Evolutionary conservation across 1,140 invertebrate genomes (phyloP).

Genomic region (Oppia nitens): DNA sequence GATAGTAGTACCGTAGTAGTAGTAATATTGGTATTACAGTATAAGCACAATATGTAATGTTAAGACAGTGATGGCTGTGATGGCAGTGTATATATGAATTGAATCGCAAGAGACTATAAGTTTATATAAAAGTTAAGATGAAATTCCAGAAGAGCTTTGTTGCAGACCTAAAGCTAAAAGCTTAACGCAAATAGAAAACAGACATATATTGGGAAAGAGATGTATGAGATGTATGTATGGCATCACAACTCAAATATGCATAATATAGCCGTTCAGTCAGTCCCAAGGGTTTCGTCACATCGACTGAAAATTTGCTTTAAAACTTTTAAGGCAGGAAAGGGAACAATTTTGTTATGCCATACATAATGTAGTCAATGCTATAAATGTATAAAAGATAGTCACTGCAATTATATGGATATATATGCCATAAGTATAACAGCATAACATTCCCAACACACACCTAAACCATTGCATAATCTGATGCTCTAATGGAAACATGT

Average conservation of each 20-base stretch:
- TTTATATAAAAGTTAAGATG: neutral
- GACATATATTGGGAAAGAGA: no score
- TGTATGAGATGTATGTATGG: no score
- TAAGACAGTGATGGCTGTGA: neutral
- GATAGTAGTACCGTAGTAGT: no score
- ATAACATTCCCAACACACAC: neutral
- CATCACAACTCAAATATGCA: neutral
- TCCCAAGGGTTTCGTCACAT: neutral
- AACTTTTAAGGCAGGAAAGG: neutral
- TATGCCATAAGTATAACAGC: no score
- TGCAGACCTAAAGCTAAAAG: neutral
- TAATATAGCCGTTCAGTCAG: neutral
- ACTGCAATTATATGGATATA: no score
- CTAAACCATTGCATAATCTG: neutral
- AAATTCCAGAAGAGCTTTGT: neutral
- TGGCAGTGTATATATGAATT: neutral
- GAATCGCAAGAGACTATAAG: neutral
- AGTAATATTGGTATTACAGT: no score
- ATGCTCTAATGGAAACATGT: neutral
- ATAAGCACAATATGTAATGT: no score
- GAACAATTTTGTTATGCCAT: neutral
- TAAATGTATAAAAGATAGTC: no score
- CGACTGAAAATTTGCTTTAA: neutral
- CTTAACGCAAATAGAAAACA: neutral
- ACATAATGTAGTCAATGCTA: no score